phyloP scores from a whole-genome alignment of 2,797 vertebrate genomes.

The Rhadinocentrus ornatus region DNA sequence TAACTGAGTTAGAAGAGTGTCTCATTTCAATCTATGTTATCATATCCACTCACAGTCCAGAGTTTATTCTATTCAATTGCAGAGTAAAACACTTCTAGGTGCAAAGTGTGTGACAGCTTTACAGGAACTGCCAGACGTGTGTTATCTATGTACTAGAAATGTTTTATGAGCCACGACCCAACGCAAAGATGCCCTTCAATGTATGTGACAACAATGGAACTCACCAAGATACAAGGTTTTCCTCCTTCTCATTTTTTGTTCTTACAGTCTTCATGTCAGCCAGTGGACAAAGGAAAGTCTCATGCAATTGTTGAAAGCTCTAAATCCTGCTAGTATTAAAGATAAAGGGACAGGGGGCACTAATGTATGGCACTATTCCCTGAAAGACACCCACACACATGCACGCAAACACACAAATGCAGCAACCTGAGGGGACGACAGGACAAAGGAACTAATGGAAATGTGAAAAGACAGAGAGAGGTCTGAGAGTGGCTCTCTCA shows the following conservation, averaged over 20 bases:
- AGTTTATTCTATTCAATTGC: no score
- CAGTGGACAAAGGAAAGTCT: constrained; percentile 6
- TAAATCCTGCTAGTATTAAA: constrained; percentile 32
- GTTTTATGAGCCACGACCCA: constrained; percentile 19
- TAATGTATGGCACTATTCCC: constrained; percentile 54
- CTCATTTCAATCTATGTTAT: no score
- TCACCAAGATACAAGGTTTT: constrained; percentile 17
- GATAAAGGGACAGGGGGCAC: constrained; percentile 42
- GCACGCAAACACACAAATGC: constrained; percentile 25
- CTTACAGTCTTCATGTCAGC: constrained; percentile 5
- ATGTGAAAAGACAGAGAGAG: constrained; percentile 74
- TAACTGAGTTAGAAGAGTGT: no score
- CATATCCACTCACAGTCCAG: no score
- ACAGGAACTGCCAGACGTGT: constrained; percentile 13
- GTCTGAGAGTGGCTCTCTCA: constrained; percentile 57
- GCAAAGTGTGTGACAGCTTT: constrained; percentile 42
- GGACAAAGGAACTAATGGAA: constrained; percentile 71
- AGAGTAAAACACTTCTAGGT: constrained; percentile 27
- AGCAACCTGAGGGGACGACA: constrained; percentile 49
- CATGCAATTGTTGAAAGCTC: constrained; percentile 16
- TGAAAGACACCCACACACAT: constrained; percentile 36
- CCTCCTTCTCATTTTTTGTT: constrained; percentile 5
- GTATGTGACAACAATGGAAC: constrained; percentile 10
- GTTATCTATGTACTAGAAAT: constrained; percentile 31
- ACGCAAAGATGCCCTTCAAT: not conserved